Evolutionary conservation across 2,888 invertebrate genomes (phyloP), one percentile per base, ranked within the genome.

Genomic region (Polylopha cassiicola): DNA sequence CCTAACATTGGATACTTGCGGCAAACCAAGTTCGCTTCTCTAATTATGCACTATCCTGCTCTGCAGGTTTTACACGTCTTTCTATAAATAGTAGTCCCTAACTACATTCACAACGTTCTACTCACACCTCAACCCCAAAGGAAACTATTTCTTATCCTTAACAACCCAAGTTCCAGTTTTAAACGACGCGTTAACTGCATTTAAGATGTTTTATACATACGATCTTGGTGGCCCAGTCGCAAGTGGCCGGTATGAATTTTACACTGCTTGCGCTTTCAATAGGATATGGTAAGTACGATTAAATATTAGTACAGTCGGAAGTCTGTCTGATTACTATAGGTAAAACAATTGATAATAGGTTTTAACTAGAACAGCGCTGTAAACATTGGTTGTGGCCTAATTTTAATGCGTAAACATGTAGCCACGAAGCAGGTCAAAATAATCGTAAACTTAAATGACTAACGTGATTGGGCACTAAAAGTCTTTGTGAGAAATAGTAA

Each of bases 231-330:
- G 73, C 74, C 75, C 76, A 80, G 69, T 78, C 72, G 68, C 69
- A 65, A 72, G 65, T 68, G 61, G 70, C 58, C 60, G 70, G 70
- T 75, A 72, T 75, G 67, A 73, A 73, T 71, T 74, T 73, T 70
- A 73, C 61, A 62, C 64, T 61, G 75, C 79, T 79, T 79, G 76
- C 81, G 79, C 79, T 80, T 81, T 82, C 81, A 64, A 73, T 73
- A 64, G 51, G 58, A 61, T 20, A 23, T 31, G 33, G 23, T 37
- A n/a, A n/a, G 8, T 23, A 21, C 17, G 33, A 10, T 21, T 23
- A 38, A 39, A 36, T 37, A 39, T 39, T 44, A 17, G 18, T 34
- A 27, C 26, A 30, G 33, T 44, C 27, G 39, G 29, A 34, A 37
- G 9, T 43, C 28, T 33, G 30, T 34, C 13, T 24, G 14, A 31